phyloP scores from a whole-genome alignment of 1,140 invertebrate genomes.

The Tribolium madens region DNA sequence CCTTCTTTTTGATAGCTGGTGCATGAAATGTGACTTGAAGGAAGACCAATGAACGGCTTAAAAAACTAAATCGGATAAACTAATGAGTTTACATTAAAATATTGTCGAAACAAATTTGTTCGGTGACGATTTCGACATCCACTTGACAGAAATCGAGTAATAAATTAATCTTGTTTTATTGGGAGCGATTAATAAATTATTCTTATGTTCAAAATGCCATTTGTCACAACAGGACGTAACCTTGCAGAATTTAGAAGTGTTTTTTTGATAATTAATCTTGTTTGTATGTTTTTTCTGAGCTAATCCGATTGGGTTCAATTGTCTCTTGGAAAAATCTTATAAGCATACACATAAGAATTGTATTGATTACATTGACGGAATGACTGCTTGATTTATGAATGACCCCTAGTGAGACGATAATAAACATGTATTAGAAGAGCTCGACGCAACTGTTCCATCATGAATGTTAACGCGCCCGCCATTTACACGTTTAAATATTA shows the following conservation, averaged over 20 bases:
- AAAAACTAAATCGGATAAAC: conserved; percentile 53
- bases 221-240: conserved; percentile 11
- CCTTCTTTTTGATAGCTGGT: conserved; percentile 7
- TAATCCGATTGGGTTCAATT: conserved; percentile 24
- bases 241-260: not conserved
- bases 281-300: conserved; percentile 1
- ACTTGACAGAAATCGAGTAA: conserved; percentile 4
- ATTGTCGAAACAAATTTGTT: conserved; percentile 54
- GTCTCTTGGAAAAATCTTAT: conserved; percentile 27
- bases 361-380: conserved; percentile 38
- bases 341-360: conserved; percentile 17
- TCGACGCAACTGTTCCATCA: conserved; percentile 12
- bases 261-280: conserved; percentile 29
- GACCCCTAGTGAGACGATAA: conserved; percentile 30
- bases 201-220: not conserved
- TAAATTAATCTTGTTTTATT: conserved; percentile 33
- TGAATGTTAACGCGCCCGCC: conserved; percentile 20
- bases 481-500: conserved; percentile 22
- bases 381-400: conserved; percentile 37
- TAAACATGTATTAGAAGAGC: conserved; percentile 36
- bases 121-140: conserved; percentile 27
- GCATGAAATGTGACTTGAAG: conserved; percentile 28
- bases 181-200: conserved; percentile 6
- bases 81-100: conserved; percentile 58
- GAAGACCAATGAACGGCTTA: conserved; percentile 44